Conservation (phyloP, 2,113 vertebrate species). For the Brienomyrus longianalis region DNA sequence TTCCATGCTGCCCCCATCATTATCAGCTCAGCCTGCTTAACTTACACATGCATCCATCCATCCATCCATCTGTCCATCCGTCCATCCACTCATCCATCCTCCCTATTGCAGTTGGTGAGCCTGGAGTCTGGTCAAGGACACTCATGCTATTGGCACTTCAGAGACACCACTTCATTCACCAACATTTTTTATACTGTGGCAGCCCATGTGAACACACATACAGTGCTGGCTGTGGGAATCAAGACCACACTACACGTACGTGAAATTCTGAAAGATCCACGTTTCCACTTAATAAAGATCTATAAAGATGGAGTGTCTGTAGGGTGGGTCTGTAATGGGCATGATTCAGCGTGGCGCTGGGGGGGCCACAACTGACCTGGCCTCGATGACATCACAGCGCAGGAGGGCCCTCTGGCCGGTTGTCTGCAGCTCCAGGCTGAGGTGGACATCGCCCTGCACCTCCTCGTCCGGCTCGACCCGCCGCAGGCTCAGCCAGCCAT, state of each 20-base stretch:
- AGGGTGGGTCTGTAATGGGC: not conserved
- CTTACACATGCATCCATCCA: not conserved
- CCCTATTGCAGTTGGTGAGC: not conserved
- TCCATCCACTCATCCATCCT: not conserved
- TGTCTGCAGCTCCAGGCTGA: constrained; percentile 61
- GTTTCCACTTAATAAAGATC: not conserved
- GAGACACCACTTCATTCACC: not conserved
- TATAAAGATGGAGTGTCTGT: not conserved
- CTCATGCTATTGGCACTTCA: not conserved
- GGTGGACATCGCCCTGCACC: constrained; percentile 79
- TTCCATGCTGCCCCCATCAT: not conserved
- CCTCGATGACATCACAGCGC: constrained; percentile 72
- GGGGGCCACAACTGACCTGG: constrained; percentile 58
- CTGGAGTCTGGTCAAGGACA: not conserved
- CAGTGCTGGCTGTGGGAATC: not conserved
- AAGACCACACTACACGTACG: not conserved
- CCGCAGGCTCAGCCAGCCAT: constrained; percentile 79
- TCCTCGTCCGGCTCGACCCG: constrained; percentile 72
- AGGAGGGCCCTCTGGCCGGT: constrained; percentile 42
- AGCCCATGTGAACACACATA: not conserved
- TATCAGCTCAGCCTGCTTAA: not conserved
- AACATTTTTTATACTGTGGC: not conserved
- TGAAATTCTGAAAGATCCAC: not conserved
- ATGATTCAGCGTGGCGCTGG: not conserved
- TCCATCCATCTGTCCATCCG: not conserved